phyloP scores from a whole-genome alignment of 1,140 invertebrate species.

The Colletes gigas region DNA sequence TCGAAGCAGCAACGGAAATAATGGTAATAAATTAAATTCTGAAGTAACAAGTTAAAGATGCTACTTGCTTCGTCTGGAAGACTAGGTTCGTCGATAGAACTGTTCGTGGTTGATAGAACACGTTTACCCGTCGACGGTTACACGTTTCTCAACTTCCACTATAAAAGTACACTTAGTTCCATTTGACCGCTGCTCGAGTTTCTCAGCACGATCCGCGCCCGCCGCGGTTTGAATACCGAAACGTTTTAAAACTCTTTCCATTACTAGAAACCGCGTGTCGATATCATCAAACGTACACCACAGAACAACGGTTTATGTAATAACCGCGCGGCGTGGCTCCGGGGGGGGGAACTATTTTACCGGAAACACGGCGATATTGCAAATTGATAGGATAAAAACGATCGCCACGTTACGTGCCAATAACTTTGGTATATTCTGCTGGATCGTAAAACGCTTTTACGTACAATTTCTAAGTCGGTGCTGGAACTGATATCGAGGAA shows the following conservation, averaged over 20 bases:
- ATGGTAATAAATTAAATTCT: no score
- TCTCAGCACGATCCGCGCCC: conserved; percentile 20
- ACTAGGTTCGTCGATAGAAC: no score
- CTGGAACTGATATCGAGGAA: no score
- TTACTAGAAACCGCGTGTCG: conserved; percentile 38
- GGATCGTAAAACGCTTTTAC: no score
- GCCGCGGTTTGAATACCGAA: conserved; percentile 53
- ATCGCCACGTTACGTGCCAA: not conserved
- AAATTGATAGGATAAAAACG: not conserved
- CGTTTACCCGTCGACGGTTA: not conserved
- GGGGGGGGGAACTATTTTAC: conserved; percentile 3
- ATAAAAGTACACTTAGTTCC: conserved; percentile 14
- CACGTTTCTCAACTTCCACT: conserved; percentile 27
- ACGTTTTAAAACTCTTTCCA: conserved; percentile 32
- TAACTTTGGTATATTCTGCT: no score
- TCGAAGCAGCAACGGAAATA: no score
- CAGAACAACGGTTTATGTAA: conserved; percentile 33
- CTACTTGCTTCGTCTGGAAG: no score
- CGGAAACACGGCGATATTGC: conserved; percentile 18
- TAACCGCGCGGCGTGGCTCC: not conserved
- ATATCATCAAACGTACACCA: conserved; percentile 29
- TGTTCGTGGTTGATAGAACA: not conserved
- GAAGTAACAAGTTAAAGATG: no score
- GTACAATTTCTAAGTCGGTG: no score
- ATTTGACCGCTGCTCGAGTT: conserved; percentile 39